Conservation (phyloP, 2,888 invertebrate genomes). For the Tineola bisselliella region DNA sequence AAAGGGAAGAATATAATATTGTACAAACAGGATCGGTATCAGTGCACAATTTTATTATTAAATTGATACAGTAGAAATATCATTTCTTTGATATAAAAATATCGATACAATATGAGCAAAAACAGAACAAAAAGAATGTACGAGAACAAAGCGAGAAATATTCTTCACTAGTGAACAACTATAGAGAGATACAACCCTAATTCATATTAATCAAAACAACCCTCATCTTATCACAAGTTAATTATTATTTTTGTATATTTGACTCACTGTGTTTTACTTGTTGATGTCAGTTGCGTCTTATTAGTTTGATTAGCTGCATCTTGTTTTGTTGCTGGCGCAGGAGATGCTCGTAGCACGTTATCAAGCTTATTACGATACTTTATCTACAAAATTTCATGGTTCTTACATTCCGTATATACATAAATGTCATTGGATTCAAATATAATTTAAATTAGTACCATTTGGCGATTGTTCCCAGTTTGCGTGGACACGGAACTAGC, state of each 20-base stretch:
- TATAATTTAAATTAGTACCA: neutral
- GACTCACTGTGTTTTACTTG: slow-evolving; percentile 45
- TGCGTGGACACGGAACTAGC: slow-evolving; percentile 87
- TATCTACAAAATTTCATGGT: slow-evolving; percentile 39
- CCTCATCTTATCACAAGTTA: too few species aligned
- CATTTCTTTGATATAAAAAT: too few species aligned
- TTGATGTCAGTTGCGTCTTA: slow-evolving; percentile 61
- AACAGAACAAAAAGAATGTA: too few species aligned
- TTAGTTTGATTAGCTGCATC: slow-evolving; percentile 80
- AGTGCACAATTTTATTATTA: too few species aligned
- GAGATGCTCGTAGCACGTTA: slow-evolving; percentile 64
- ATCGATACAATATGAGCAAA: too few species aligned
- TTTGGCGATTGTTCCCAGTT: slow-evolving; percentile 48
- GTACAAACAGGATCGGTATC: too few species aligned
- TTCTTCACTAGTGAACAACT: too few species aligned
- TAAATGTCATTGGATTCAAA: neutral
- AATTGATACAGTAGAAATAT: too few species aligned
- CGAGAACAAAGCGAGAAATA: too few species aligned
- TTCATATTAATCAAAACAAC: too few species aligned
- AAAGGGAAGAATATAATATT: too few species aligned
- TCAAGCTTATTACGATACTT: slow-evolving; percentile 78
- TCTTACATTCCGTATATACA: slow-evolving; percentile 31
- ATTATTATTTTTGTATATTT: neutral
- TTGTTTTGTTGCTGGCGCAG: slow-evolving; percentile 72
- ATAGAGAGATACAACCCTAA: too few species aligned